Evolutionary conservation across 2,113 vertebrate species (phyloP), one percentile per base, ranked within the genome.

Genomic region (Microcebus murinus): DNA sequence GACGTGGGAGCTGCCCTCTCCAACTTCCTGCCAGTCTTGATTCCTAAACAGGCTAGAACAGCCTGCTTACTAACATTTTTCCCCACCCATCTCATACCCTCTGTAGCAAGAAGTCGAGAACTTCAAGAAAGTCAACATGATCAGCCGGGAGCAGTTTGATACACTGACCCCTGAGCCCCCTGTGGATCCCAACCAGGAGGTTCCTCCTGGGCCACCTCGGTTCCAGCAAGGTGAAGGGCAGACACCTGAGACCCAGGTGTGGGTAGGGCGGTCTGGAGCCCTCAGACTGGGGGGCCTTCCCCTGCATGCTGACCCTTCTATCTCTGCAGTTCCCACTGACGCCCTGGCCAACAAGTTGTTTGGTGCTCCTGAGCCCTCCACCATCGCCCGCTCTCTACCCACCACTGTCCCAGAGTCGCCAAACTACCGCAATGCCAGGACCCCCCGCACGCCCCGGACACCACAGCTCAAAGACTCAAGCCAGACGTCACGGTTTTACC

Each of bases 81-180:
- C 96, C 81, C 94, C 55, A 55, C 36, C 13, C 91, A 57, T 91
- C 70, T 87, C 8, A 68, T 80, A 91, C 97, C 42, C 90, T 97
- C 98, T 96, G 90, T 98, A 99, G 99, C 99, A 99, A 99, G 99
- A 99, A 97, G 99, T 99, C 63, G 99, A 99, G 99, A 99, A 99
- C 99, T 99, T 99, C 98, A 99, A 99, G 98, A 99, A 99, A 96
- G 99, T 99, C 95, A 99, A 99, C 87, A 99, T 99, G 99, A 99
- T 99, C 98, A 99, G 99, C 97, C 98, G 99, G 25, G 99, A 99
- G 96, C 98, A 99, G 98, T 99, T 99, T 27, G 99, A 99, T 97
- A 99, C 99, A 50, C 97, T 99, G 98, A 99, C 99, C n/a, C 99
- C 99, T 1, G 99, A 99, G 87, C 99, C 99, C 1, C 99, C 99